Percentiles rank a stretch among this genome's conserved stretches.
Conservation (phyloP, 2,113 vertebrate genomes). For the Centropus bengalensis region DNA sequence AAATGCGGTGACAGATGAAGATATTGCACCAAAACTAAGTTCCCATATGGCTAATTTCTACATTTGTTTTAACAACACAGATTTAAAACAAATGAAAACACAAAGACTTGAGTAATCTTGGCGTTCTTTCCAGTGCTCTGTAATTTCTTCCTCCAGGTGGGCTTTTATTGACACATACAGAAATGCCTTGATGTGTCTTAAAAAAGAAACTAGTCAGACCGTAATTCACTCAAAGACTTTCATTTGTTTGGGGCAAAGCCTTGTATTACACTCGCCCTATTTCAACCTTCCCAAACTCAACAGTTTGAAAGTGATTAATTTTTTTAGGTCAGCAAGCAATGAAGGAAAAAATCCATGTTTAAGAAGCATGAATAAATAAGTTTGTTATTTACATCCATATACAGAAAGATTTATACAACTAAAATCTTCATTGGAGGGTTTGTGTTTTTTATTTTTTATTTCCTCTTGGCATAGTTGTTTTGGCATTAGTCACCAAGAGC, state of each 20-base stretch:
- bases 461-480: background rate
- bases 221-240: conserved; percentile 41
- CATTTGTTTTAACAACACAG: conserved; percentile 81
- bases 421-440: background rate
- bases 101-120: conserved; percentile 64
- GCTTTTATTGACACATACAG: conserved; percentile 57
- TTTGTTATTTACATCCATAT: background rate
- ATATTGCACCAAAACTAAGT: conserved; percentile 75
- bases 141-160: conserved; percentile 64
- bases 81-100: conserved; percentile 79
- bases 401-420: background rate
- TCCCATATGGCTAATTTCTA: conserved; percentile 82
- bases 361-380: background rate
- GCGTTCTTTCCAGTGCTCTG: conserved; percentile 51
- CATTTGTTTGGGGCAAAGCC: conserved; percentile 32
- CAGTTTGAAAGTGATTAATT: background rate
- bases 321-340: background rate
- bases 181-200: conserved; percentile 59
- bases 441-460: background rate
- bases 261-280: background rate
- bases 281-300: background rate
- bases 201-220: conserved; percentile 20
- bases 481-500: background rate
- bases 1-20: conserved; percentile 81
- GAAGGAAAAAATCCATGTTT: background rate